Evolutionary conservation across 2,888 invertebrate species (phyloP).

Genomic region (Cephus spinipes): DNA sequence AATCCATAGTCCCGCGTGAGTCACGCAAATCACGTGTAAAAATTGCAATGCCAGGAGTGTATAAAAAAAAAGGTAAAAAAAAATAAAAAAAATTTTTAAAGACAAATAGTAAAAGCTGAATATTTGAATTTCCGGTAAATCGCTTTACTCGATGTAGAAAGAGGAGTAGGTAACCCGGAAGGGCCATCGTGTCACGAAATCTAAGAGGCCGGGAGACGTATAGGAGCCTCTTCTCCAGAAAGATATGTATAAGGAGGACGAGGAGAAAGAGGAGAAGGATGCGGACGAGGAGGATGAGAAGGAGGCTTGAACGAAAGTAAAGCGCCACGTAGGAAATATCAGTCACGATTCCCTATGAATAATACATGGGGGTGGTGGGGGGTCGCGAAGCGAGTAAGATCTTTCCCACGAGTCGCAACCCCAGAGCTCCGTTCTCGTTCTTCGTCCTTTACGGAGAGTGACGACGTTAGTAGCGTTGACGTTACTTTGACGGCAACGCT

Average conservation of each 20-base stretch:
- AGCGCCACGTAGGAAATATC: conserved; percentile 57
- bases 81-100: too few relatives aligned
- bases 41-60: not conserved
- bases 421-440: not conserved
- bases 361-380: conserved; percentile 47
- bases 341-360: conserved; percentile 61
- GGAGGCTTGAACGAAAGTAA: conserved; percentile 4
- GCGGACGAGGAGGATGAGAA: not conserved
- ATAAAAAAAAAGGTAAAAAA: not conserved
- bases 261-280: too few relatives aligned
- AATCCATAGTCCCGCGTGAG: not conserved
- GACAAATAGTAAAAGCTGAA: not conserved
- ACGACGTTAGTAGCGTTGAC: not conserved
- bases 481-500: not conserved
- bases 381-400: not conserved
- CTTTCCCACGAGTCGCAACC: not conserved
- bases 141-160: not conserved
- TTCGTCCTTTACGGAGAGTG: not conserved
- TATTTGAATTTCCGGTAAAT: not conserved
- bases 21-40: not conserved
- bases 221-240: not conserved
- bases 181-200: not conserved
- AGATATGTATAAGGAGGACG: not conserved
- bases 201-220: not conserved
- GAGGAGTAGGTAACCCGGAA: not conserved